Percentiles rank a stretch among this genome's conserved stretches.
Conservation (phyloP, 2,888 invertebrate species). For the Macrophya alboannulata region DNA sequence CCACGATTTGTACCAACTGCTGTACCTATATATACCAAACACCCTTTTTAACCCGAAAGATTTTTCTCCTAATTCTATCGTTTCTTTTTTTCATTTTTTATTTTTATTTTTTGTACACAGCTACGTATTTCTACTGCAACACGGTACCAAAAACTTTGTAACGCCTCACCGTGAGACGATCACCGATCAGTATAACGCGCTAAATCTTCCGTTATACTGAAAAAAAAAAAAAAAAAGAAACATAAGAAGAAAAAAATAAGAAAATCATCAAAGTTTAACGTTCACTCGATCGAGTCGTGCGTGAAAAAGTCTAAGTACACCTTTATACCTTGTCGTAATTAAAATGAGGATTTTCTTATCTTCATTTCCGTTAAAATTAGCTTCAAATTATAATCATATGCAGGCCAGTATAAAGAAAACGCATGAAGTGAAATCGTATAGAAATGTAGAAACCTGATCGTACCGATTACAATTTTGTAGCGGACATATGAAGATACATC, state of each 20-base stretch:
- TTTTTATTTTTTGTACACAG: too few relatives aligned
- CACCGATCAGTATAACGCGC: constrained; percentile 25
- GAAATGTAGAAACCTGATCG: neutral
- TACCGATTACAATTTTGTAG: neutral
- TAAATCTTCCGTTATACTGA: constrained; percentile 38
- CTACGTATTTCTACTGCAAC: too few relatives aligned
- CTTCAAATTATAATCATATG: neutral
- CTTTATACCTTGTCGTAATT: neutral
- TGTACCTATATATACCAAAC: neutral
- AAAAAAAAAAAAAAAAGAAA: neutral
- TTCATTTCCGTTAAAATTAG: neutral
- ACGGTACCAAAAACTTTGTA: constrained; percentile 36
- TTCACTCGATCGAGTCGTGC: constrained; percentile 25
- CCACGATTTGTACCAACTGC: constrained; percentile 39
- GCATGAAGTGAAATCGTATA: neutral
- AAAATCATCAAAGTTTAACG: neutral
- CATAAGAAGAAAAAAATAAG: neutral
- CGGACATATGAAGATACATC: neutral
- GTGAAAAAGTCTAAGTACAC: neutral
- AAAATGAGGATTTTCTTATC: neutral
- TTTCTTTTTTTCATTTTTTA: neutral
- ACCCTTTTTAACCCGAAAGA: constrained; percentile 22
- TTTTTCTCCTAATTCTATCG: constrained; percentile 44
- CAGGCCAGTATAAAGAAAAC: too few relatives aligned
- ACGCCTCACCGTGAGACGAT: constrained; percentile 40